Evolutionary conservation across 2,797 vertebrate species (phyloP), one percentile per base, ranked within the genome.

Genomic region (Anabacerthia variegaticeps): DNA sequence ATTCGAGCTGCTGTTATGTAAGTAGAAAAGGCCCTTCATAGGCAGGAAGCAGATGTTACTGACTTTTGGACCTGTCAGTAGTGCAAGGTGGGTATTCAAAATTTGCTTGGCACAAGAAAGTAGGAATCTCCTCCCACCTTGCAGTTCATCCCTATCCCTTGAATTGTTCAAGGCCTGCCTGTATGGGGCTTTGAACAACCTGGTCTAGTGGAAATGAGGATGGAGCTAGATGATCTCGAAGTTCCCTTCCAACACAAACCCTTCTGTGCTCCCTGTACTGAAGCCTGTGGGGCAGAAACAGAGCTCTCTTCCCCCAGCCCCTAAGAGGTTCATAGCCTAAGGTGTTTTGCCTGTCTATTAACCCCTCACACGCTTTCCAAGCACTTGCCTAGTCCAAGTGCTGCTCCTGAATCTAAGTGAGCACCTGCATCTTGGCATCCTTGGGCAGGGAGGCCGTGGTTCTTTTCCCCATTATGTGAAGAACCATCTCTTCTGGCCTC

Each of bases 11-110:
- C 12, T 77, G 24, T 27, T 80, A n/a, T 34, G 21, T 26, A 63
- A 17, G 36, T 32, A 67, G 75, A 34, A 85, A 19, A 77, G 66
- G 5, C 30, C 14, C 55, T 87, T 44, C 43, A 36, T 27, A 62
- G 34, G 21, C 41, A 83, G 41, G 32, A 18, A 74, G 46, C 1
- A 16, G 58, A 71, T n/a, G 36, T 0, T 0, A 39, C 24, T 2
- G 6, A 30, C 22, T 83, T 83, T 85, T 8, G 10, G 71, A 48
- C 7, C 9, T 16, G 26, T 5, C 8, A 7, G 39, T 2, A 7
- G 36, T 2, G 34, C 19, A 44, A 65, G 26, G 22, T 32, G 6
- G 9, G 1, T 62, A 22, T 44, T 54, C 34, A 59, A 46, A 66
- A 63, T 52, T 21, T 73, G 7, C 32, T 74, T 67, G 82, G 68